Conservation (phyloP, 2,888 invertebrate species). For the Lymantria dispar region DNA sequence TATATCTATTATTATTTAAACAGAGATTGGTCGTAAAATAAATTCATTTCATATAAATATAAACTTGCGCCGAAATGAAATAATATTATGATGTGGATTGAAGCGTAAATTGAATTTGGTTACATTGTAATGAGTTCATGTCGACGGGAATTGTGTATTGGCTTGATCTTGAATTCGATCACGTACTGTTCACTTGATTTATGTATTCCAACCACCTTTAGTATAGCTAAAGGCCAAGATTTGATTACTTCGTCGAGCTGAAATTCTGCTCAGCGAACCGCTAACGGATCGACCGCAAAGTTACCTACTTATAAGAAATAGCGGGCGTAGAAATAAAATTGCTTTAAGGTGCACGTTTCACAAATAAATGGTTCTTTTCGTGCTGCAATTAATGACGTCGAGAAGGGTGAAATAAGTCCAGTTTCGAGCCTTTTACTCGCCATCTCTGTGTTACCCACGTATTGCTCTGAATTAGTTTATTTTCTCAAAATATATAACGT, state of each 20-base stretch:
- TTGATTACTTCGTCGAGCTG: slow-evolving; percentile 62
- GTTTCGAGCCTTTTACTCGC: slow-evolving; percentile 31
- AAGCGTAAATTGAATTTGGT: slow-evolving; percentile 76
- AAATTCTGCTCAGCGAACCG: slow-evolving; percentile 51
- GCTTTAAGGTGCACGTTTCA: slow-evolving; percentile 39
- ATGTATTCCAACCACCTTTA: slow-evolving; percentile 72
- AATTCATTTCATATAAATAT: slow-evolving; percentile 52
- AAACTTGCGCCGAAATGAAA: slow-evolving; percentile 62
- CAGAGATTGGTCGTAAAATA: slow-evolving; percentile 43
- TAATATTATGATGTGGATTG: slow-evolving; percentile 72
- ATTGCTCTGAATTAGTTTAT: slow-evolving; percentile 29
- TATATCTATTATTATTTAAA: slow-evolving; percentile 50
- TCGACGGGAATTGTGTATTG: slow-evolving; percentile 65
- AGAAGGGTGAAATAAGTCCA: slow-evolving; percentile 38
- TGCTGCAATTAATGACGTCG: slow-evolving; percentile 45
- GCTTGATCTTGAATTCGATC: slow-evolving; percentile 76
- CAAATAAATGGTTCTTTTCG: slow-evolving; percentile 43
- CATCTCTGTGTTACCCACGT: slow-evolving; percentile 25
- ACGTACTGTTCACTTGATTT: slow-evolving; percentile 74
- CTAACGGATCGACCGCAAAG: slow-evolving; percentile 49
- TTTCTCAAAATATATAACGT: slow-evolving; percentile 14
- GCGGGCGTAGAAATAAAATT: slow-evolving; percentile 34
- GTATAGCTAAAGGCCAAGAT: slow-evolving; percentile 60
- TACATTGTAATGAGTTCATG: slow-evolving; percentile 77
- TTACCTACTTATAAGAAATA: slow-evolving; percentile 40